Conservation (phyloP, 2,797 vertebrate genomes). For the Takifugu ocellatus region DNA sequence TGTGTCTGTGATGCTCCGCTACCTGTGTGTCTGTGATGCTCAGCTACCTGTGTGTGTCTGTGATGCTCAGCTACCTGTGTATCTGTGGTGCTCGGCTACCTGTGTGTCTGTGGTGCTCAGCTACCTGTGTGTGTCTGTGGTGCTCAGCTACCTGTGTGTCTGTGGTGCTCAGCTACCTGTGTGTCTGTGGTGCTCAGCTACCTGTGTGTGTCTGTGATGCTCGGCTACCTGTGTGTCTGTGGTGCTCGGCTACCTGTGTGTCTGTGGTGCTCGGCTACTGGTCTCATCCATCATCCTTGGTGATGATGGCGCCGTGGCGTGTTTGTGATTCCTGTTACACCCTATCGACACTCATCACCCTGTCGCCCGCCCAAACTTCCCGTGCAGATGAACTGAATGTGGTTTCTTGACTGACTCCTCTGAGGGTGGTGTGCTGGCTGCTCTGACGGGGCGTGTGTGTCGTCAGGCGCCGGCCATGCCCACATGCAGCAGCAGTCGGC, state of each 20-base stretch:
- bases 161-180: no score
- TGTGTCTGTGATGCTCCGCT: no score
- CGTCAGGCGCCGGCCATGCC: constrained; percentile 83
- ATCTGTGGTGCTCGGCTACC: no score
- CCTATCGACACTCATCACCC: not conserved
- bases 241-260: constrained; percentile 5
- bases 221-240: no score
- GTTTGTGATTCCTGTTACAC: constrained; percentile 2
- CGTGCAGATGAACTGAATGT: constrained; percentile 74
- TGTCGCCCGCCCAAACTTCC: constrained; percentile 17
- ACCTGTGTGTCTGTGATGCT: no score
- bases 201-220: no score
- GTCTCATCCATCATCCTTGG: not conserved
- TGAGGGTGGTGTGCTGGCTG: constrained; percentile 25
- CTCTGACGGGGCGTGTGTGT: constrained; percentile 68
- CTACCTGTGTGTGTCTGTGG: no score
- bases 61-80: no score
- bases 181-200: no score
- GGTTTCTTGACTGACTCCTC: constrained; percentile 34
- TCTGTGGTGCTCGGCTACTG: constrained; percentile 10
- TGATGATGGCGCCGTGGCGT: not conserved
- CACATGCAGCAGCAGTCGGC: constrained; percentile 86
- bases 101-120: no score
- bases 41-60: no score
- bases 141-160: no score